Percentiles rank a stretch among this genome's conserved stretches.
phyloP scores from a whole-genome alignment of 2,797 vertebrate species.

The Macropus fuliginosus region DNA sequence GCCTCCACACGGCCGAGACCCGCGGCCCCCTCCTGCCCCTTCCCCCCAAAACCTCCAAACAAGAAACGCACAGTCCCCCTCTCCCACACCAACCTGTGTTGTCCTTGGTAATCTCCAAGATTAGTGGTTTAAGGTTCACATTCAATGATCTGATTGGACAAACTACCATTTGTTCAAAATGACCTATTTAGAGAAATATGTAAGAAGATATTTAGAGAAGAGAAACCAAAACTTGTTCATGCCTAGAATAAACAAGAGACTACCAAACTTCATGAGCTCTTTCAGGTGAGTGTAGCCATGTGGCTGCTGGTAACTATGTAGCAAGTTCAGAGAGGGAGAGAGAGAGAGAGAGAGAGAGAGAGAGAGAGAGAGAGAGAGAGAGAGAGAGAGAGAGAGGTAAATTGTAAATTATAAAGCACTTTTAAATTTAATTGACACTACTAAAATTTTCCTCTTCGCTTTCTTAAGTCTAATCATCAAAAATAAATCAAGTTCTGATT shows the following conservation, averaged over 20 bases:
- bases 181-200: slow-evolving; percentile 61
- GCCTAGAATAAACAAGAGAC: not conserved
- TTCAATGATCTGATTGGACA: slow-evolving; percentile 59
- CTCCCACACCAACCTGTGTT: no score
- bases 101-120: slow-evolving; percentile 41
- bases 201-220: slow-evolving; percentile 58
- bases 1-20: no score
- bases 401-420: not conserved
- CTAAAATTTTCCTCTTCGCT: not conserved
- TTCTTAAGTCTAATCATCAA: not conserved
- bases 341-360: not conserved
- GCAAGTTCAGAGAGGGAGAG: not conserved
- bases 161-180: slow-evolving; percentile 46
- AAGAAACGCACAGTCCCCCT: no score
- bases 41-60: no score
- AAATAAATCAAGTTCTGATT: not conserved
- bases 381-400: no score
- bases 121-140: slow-evolving; percentile 51
- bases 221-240: slow-evolving; percentile 32
- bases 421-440: not conserved
- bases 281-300: not conserved
- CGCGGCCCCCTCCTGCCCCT: no score
- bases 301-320: not conserved
- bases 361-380: no score
- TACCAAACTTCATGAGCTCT: no score